Base-by-base conservation (phyloP, 2,888 invertebrate genomes). In the Lysandra bellargus region DNA sequence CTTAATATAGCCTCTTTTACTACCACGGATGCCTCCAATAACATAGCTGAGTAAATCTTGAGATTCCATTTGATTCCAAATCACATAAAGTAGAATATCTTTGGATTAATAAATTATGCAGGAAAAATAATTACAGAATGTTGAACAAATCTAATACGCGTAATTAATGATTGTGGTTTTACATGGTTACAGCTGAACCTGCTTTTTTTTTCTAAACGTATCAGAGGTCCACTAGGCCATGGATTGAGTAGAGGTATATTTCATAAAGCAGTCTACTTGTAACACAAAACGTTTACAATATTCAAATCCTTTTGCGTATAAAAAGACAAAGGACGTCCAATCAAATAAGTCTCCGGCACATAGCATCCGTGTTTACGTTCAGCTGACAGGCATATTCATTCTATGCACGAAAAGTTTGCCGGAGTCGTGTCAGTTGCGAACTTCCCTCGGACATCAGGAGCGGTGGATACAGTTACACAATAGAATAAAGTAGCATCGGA, bases 401-500 rank as follows among this genome's bases (percentile, higher is more conserved):
- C 90, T 91, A 92, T 94, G 93, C 92, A 92, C 92, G 92, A 91
- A 94, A 94, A 94, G 90, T 94, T 94, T 90, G 88, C 86, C 87
- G 85, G 87, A 87, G 88, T 88, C 88, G 88, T 90, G 93, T 93
- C 93, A 92, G 93, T 91, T 88, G 86, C 85, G 88, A 93, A 94
- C 88, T 93, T 92, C 88, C 84, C 86, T 91, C 90, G 92, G 92
- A 93, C 93, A 92, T 92, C 91, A 90, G 90, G 86, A 90, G 87
- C 89, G 85, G 87, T 84, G 85, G 90, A 89, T 91, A 89, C 90
- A 91, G 91, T 90, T 90, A 87, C 90, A 93, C 94, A 94, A 94
- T 94, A 89, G 92, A 91, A 94, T 94, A 93, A 92, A 93, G 93
- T 92, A 92, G 92, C 93, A 93, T 94, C 92, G 93, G 92, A 94